Base-by-base conservation (phyloP, 2,888 invertebrate species). In the Drosophila stalkeri region DNA sequence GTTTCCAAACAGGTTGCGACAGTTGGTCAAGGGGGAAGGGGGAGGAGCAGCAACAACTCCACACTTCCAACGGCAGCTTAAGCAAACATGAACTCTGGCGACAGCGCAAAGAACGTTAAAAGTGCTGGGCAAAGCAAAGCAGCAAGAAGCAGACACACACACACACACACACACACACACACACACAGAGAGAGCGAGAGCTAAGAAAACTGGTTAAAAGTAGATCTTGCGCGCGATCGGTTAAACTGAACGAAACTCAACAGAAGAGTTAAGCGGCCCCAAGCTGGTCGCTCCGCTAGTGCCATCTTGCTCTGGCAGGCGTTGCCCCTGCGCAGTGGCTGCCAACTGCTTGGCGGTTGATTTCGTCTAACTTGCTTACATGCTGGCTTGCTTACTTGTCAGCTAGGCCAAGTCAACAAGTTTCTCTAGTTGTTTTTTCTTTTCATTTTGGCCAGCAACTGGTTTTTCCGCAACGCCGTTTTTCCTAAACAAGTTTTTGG, bases 131-230 rank as follows among this genome's bases (percentile, higher is more conserved):
- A 64, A 79, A 51, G 44, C 49, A 51, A 46, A 23, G 52, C 52
- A 72, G 62, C 39, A 67, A 51, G 57, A 68, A 61, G 16, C 62
- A 37, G 60, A 55, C 55, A 66, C 51, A 52, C 52, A 41, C 41
- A 43, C 43, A 20, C 33, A 20, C 43, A 33, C 43, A 18, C 43
- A 33, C 33, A 18, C 41, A 39, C 39, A 16, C 39, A 16, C 39
- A 35, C 35, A 35, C 35, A 37, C 9, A n/a, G n/a, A n/a, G n/a
- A n/a, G n/a, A n/a, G n/a, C n/a, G n/a, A n/a, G n/a, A n/a, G n/a
- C n/a, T n/a, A 31, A 27, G 64, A 84, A 84, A 86, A 86, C 86
- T 84, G 86, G 86, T 90, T 86, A 87, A 87, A 87, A 76, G 89
- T 86, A 75, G 86, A 90, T 75, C 86, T 80, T 44, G 72, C 39